Percentiles rank a stretch among this genome's conserved stretches.
Evolutionary conservation across 92 coral and sea anemone genomes (phyloP).

Genomic region (Scolanthus callimorphus): DNA sequence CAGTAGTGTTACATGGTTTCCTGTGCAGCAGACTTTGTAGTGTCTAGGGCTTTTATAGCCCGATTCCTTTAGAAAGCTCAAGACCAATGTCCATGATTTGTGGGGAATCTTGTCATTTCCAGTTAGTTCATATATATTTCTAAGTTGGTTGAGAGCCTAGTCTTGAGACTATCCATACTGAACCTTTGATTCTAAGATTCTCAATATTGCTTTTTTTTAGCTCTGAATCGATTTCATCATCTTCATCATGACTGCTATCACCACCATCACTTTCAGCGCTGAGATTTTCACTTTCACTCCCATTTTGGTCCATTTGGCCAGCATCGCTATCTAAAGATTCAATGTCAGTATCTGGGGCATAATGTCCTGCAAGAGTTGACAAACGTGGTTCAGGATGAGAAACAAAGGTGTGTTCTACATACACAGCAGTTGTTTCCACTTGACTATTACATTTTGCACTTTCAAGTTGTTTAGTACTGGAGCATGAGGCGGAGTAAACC

Average conservation of each 20-base stretch:
- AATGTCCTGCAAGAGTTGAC: not conserved
- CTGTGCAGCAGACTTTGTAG: conserved; percentile 51
- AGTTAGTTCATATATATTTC: conserved; percentile 31
- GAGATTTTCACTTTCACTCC: not conserved
- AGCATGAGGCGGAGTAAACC: not conserved
- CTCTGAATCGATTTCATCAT: conserved; percentile 23
- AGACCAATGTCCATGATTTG: conserved; percentile 32
- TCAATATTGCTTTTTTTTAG: conserved; percentile 25
- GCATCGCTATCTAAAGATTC: not conserved
- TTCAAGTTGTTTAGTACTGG: not conserved
- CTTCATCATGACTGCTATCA: conserved; percentile 8
- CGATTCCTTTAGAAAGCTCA: conserved; percentile 29
- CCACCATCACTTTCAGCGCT: not conserved
- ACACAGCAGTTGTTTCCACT: not conserved
- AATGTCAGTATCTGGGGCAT: not conserved
- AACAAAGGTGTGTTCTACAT: not conserved
- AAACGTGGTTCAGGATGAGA: not conserved
- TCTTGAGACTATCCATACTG: conserved; percentile 52
- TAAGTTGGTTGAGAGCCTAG: conserved; percentile 33
- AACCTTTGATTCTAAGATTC: conserved; percentile 32
- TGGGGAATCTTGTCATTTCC: conserved; percentile 45
- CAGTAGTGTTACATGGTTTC: conserved; percentile 42
- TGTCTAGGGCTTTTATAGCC: conserved; percentile 50
- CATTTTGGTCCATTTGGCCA: not conserved
- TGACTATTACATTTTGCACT: not conserved